Conservation (phyloP, 2,888 invertebrate genomes). For the Rambutsinella grinnellia region DNA sequence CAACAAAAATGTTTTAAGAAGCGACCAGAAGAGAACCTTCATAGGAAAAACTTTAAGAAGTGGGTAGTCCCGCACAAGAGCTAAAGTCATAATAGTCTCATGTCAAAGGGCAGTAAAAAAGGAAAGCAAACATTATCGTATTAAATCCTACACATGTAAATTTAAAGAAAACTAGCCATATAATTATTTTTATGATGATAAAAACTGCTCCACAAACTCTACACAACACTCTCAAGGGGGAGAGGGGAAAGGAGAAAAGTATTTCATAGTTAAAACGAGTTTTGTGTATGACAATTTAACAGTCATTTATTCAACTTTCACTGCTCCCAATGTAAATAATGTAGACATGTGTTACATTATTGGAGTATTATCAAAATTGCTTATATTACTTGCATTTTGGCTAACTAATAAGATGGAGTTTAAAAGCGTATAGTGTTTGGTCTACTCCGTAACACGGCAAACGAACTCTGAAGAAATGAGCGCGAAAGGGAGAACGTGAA, state of each 20-base stretch:
- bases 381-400: no score
- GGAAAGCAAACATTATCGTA: conserved; percentile 38
- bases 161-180: conserved; percentile 49
- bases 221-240: neutral
- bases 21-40: neutral
- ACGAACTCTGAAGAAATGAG: no score
- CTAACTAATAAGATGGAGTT: no score
- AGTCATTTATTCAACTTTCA: conserved; percentile 38
- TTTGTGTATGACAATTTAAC: conserved; percentile 26
- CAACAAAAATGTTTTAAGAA: neutral
- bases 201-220: conserved; percentile 1
- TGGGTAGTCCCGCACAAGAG: neutral
- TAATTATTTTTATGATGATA: conserved; percentile 51
- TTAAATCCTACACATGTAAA: conserved; percentile 51
- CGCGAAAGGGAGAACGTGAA: neutral
- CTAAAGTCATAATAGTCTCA: conserved; percentile 17
- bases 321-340: conserved; percentile 1
- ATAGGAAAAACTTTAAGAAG: no score
- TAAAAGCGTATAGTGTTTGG: no score
- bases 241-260: neutral
- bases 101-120: conserved; percentile 48
- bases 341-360: neutral
- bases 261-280: conserved; percentile 28
- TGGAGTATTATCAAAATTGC: no score
- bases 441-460: no score